Evolutionary conservation across 1,140 invertebrate species (phyloP), one percentile per base, ranked within the genome.

Genomic region (Bombus superbus): DNA sequence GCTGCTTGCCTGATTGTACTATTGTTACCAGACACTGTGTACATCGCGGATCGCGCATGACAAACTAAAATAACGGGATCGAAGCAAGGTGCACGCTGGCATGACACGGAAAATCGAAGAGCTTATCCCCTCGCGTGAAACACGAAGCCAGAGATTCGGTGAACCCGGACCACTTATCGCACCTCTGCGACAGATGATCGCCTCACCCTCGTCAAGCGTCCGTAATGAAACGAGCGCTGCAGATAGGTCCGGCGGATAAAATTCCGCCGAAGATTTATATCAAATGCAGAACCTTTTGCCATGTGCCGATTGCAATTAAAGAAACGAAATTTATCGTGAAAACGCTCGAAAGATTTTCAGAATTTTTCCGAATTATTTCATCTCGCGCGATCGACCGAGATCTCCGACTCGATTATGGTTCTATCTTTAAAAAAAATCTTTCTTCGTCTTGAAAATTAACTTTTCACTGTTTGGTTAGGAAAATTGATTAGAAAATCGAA

Each of bases 201-300:
- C 38, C 40, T 66, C 42, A 47, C 57, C 73, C 81, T 77, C 18
- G 22, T n/a, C 9, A 13, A 40, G 13, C 42, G 18, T 13, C 32
- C 9, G 10, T 75, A 76, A 83, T 53, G 59, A 64, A 66, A 2
- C 40, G 10, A 47, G 2, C 40, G 10, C 9, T 8, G 32, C 4
- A 66, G n/a, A 66, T 66, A n/a, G n/a, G 18, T 3, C 13, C 35
- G 42, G 3, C 9, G n/a, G 81, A 77, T 76, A 76, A 53, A 57
- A 77, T 68, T 53, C 38, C 28, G 8, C 3, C 10, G 28, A 28
- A 32, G 81, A 83, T 83, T 83, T 83, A 82, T 74, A 62, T 73
- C 68, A n/a, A 22, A 9, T 42, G 38, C n/a, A 32, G 11, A 11
- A 18, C 3, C 72, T n/a, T 73, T 81, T 25, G 8, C 44, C 28